Percentiles rank a stretch among this genome's conserved stretches.
Evolutionary conservation across 2,113 vertebrate genomes (phyloP).

Genomic region (Fregata magnificens): DNA sequence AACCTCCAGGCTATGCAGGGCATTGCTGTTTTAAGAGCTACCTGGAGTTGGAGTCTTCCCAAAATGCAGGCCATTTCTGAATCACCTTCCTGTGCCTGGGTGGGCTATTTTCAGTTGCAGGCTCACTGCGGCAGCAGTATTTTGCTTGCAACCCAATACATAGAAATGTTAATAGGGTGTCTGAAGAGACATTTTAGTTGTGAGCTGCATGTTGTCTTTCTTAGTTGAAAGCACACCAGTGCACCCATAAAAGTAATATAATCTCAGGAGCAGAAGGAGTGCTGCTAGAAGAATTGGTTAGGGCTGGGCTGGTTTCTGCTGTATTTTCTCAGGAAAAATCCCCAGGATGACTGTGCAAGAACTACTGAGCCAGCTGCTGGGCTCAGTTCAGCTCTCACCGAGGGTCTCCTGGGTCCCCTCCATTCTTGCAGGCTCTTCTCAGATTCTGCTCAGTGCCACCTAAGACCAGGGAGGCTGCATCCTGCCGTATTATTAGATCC

Average conservation of each 20-base stretch:
- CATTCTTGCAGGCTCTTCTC: accelerated
- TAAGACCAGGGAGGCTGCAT: accelerated
- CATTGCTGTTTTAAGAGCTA: background rate
- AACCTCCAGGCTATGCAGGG: background rate
- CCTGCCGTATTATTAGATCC: background rate
- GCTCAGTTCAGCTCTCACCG: background rate
- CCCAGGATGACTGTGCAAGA: background rate
- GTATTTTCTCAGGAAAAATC: background rate
- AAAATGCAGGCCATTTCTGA: background rate
- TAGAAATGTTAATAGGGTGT: background rate
- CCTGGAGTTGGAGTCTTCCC: background rate
- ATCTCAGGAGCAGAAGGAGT: background rate
- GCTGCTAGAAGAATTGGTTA: background rate
- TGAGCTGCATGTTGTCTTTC: background rate
- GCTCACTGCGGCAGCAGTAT: background rate
- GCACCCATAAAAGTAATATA: background rate
- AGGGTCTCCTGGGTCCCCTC: background rate
- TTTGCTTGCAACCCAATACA: background rate
- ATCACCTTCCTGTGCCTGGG: background rate
- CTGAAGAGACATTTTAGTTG: background rate
- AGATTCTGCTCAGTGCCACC: background rate
- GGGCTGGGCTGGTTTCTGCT: background rate
- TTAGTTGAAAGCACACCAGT: background rate
- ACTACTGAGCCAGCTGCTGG: background rate
- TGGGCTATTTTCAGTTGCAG: background rate